A percentile compares a stretch with the other conserved stretches of the same genome.
These are phyloP conservation scores for Philopedon plagiatum DNA, from an alignment of 2,888 invertebrate genomes.

Conservation along the genomic window DNA sequence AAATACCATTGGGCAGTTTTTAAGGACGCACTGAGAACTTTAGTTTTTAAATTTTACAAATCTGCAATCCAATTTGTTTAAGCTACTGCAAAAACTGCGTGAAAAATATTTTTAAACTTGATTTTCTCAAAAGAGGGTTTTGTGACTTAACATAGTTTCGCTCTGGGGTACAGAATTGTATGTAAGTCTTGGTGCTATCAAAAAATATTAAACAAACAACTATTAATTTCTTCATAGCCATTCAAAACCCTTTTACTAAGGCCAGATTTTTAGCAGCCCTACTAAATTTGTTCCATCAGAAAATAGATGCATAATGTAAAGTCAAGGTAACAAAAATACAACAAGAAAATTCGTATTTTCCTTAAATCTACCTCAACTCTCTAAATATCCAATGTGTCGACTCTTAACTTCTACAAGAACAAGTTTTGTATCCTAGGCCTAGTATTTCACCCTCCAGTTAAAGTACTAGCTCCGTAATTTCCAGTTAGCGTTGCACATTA, in stretches of 20 bases:
- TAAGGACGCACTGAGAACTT: too few species aligned
- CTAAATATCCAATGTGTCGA: constrained; percentile 48
- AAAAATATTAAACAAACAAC: background rate
- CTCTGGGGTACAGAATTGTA: too few species aligned
- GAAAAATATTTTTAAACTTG: too few species aligned
- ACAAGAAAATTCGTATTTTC: constrained; percentile 53
- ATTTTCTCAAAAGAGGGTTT: too few species aligned
- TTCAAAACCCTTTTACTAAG: constrained; percentile 5
- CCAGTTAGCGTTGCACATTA: background rate
- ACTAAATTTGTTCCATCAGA: constrained; percentile 51
- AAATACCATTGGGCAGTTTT: too few species aligned
- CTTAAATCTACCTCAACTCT: constrained; percentile 40
- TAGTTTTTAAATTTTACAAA: too few species aligned
- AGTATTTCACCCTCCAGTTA: constrained; percentile 9
- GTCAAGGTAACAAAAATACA: constrained; percentile 58
- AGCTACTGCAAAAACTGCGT: too few species aligned
- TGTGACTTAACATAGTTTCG: too few species aligned
- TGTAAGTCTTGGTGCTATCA: too few species aligned
- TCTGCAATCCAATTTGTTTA: too few species aligned
- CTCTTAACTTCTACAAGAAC: constrained; percentile 23
- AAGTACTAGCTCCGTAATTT: too few species aligned
- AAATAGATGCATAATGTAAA: constrained; percentile 56
- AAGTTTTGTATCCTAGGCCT: constrained; percentile 7
- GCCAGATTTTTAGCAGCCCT: constrained; percentile 11
- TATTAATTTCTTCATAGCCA: background rate